phyloP scores from a whole-genome alignment of 2,888 invertebrate genomes.

The Ephialtes manifestator region DNA sequence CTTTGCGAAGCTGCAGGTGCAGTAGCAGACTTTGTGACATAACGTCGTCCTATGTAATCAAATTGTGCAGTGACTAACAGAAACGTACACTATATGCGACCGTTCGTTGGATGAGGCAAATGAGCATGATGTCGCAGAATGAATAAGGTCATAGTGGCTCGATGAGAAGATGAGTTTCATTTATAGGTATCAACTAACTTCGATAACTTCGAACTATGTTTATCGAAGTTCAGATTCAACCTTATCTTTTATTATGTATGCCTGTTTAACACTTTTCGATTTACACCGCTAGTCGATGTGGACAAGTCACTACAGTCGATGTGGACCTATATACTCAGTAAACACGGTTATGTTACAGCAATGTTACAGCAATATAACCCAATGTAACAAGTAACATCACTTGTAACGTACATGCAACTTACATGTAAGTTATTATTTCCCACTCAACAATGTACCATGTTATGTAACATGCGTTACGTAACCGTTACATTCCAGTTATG shows the following conservation, averaged over 20 bases:
- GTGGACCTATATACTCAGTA: too few species aligned
- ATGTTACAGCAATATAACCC: too few species aligned
- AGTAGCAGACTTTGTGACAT: neutral
- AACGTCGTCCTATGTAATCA: neutral
- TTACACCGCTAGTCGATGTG: too few species aligned
- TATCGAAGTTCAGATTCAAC: neutral
- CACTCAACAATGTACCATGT: too few species aligned
- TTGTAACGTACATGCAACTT: too few species aligned
- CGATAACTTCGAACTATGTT: neutral
- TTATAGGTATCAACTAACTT: neutral
- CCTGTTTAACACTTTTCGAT: too few species aligned
- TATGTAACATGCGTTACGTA: too few species aligned
- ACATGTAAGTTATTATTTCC: too few species aligned
- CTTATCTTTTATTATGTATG: neutral
- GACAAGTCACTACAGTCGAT: too few species aligned
- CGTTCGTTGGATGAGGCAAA: neutral
- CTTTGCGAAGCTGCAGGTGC: conserved; percentile 52
- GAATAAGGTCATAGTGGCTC: neutral
- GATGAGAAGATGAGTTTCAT: neutral
- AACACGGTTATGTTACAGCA: too few species aligned
- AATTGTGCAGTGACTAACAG: neutral
- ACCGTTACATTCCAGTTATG: too few species aligned
- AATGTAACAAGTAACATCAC: too few species aligned
- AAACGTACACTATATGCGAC: neutral
- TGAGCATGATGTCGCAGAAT: neutral